Conservation (phyloP, 2,888 invertebrate species). For the Priocnemis perturbator region DNA sequence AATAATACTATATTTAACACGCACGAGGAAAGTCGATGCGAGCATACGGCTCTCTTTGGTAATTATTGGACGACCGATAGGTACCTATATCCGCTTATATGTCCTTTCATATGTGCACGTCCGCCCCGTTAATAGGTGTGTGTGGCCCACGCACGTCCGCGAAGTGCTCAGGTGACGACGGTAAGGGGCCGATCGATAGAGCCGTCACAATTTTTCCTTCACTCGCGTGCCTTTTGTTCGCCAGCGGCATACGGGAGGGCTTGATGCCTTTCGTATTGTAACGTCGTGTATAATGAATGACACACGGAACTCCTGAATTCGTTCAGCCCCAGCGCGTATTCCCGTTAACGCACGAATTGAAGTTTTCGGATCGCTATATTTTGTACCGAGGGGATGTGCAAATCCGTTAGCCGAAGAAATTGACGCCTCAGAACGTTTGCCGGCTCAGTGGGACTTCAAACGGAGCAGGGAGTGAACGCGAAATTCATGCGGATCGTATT, state of each 20-base stretch:
- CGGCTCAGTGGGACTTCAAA: no score
- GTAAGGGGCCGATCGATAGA: conserved; percentile 33
- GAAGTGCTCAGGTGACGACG: conserved; percentile 17
- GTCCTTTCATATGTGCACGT: background rate
- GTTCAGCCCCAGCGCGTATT: background rate
- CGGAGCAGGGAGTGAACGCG: no score
- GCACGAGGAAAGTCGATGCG: conserved; percentile 5
- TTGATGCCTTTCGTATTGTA: background rate
- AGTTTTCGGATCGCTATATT: no score
- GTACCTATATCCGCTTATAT: conserved; percentile 16
- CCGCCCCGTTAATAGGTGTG: background rate
- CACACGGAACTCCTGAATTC: background rate
- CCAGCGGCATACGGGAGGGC: background rate
- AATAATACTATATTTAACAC: conserved; percentile 17
- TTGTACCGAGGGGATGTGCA: no score
- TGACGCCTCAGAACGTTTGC: no score
- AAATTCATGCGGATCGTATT: no score
- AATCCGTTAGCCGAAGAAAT: no score
- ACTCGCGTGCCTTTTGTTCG: background rate
- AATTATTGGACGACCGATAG: conserved; percentile 47
- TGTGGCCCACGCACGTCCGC: background rate
- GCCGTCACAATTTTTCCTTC: conserved; percentile 35
- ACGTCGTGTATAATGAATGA: background rate
- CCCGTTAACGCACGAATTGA: background rate
- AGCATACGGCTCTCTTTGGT: conserved; percentile 12